phyloP scores from a whole-genome alignment of 1,140 invertebrate species.

The Leptinotarsa undecemlineata region DNA sequence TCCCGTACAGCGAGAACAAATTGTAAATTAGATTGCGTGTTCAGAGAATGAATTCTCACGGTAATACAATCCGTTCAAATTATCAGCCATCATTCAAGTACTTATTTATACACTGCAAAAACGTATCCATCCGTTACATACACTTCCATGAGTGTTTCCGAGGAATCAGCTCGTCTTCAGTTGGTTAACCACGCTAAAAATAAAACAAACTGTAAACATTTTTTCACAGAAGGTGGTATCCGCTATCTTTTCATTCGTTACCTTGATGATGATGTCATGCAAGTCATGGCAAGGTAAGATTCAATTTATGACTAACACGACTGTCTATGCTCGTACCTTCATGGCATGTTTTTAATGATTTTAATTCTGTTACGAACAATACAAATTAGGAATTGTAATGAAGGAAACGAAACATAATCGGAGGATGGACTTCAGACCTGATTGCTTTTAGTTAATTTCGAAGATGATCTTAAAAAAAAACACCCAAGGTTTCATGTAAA shows the following conservation, averaged over 20 bases:
- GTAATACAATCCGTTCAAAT: not conserved
- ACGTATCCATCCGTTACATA: not conserved
- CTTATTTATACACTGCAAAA: not conserved
- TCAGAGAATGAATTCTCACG: not conserved
- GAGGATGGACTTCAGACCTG: not conserved
- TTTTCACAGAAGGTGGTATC: not conserved
- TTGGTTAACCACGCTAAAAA: constrained; percentile 5
- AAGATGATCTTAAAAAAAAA: not conserved
- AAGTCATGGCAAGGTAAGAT: constrained; percentile 5
- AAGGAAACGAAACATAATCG: not conserved
- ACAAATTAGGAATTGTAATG: not conserved
- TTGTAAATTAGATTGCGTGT: no score
- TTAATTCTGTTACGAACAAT: not conserved
- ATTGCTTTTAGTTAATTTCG: not conserved
- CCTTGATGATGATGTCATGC: constrained; percentile 17
- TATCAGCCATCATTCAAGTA: not conserved
- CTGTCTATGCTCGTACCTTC: not conserved
- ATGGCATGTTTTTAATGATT: not conserved
- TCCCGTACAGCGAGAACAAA: not conserved
- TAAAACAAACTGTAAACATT: constrained; percentile 7
- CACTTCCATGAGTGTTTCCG: not conserved
- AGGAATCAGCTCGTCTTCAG: not conserved
- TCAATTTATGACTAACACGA: constrained; percentile 10
- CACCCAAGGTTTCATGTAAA: no score
- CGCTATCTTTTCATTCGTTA: constrained; percentile 4